Percentiles rank a stretch among this genome's conserved stretches.
These are phyloP conservation scores for Ceramica pisi DNA, from an alignment of 2,888 invertebrate species.

Conservation along the genomic window DNA sequence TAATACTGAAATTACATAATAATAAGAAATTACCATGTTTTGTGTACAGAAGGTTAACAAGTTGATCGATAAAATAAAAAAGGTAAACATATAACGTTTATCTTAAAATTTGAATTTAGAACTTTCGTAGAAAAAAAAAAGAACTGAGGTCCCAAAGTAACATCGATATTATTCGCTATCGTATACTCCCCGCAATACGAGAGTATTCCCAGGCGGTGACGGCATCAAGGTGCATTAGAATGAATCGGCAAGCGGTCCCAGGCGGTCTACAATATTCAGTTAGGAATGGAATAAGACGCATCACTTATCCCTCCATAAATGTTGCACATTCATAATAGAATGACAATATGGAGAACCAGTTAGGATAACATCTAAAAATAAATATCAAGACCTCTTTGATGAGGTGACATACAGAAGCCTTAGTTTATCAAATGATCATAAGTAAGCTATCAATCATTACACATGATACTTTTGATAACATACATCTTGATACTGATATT, in stretches of 20 bases:
- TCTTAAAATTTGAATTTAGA: background rate
- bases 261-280: slow-evolving; percentile 7
- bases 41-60: background rate
- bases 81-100: background rate
- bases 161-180: slow-evolving; percentile 17
- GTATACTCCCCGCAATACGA: background rate
- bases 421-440: slow-evolving; percentile 6
- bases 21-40: background rate
- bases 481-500: background rate
- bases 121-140: background rate
- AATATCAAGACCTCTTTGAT: background rate
- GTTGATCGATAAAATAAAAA: background rate
- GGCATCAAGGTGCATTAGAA: slow-evolving; percentile 16
- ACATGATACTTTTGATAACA: slow-evolving; percentile 27
- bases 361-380: slow-evolving; percentile 8
- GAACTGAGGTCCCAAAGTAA: background rate
- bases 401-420: background rate
- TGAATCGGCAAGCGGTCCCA: slow-evolving; percentile 18
- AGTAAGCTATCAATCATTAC: slow-evolving; percentile 24
- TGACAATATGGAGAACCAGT: slow-evolving; percentile 2
- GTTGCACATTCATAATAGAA: background rate
- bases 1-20: no score
- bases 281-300: slow-evolving; percentile 12
- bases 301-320: slow-evolving; percentile 16
- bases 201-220: background rate